Evolutionary conservation across 2,888 invertebrate genomes (phyloP).

Genomic region (Conistra vaccinii): DNA sequence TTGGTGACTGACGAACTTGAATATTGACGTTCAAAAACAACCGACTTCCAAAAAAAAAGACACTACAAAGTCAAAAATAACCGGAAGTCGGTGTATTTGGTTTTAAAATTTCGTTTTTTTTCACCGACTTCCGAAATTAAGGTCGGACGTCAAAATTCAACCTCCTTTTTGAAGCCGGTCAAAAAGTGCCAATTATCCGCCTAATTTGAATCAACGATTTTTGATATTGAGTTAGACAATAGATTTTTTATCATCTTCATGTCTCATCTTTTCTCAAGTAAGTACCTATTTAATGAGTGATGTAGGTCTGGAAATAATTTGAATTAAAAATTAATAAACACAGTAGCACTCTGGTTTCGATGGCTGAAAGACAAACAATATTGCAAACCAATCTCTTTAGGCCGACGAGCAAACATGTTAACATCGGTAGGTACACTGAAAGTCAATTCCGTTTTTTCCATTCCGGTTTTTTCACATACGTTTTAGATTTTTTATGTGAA

Average conservation of each 20-base stretch:
- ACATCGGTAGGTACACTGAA: conserved; percentile 20
- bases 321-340: not conserved
- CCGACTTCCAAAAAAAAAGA: no score
- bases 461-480: conserved; percentile 19
- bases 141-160: no score
- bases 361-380: conserved; percentile 13
- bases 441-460: conserved; percentile 40
- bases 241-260: not conserved
- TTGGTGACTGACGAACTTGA: no score
- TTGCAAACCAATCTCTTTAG: conserved; percentile 31
- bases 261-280: not conserved
- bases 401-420: conserved; percentile 26
- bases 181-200: not conserved
- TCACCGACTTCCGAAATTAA: no score
- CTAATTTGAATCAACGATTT: not conserved
- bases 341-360: not conserved
- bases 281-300: not conserved
- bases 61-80: no score
- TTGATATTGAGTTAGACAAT: not conserved
- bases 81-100: no score
- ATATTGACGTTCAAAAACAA: no score
- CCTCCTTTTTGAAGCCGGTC: no score
- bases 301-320: not conserved
- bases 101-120: no score
- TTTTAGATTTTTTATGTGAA: conserved; percentile 29